A percentile compares a stretch with the other conserved stretches of the same genome.
These are phyloP conservation scores for Catamblyrhynchus diadema DNA, from an alignment of 2,797 vertebrate species.

Conservation along the genomic window DNA sequence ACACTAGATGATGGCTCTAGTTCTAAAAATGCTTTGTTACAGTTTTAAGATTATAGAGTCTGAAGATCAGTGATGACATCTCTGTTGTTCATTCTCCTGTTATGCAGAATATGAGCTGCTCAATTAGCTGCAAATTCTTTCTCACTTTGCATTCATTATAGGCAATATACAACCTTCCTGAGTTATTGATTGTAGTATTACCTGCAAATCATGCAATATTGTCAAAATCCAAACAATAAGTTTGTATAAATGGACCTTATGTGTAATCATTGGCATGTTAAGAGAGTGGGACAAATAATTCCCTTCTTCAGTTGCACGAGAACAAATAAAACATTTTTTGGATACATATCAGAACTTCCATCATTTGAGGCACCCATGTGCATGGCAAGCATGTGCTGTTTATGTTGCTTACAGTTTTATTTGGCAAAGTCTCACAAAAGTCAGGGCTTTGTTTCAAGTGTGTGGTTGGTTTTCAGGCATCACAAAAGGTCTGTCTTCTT, in stretches of 20 bases:
- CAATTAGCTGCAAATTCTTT: background rate
- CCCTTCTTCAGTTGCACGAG: background rate
- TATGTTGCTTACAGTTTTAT: background rate
- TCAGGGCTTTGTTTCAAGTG: background rate
- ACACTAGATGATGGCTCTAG: background rate
- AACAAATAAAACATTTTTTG: background rate
- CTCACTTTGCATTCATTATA: background rate
- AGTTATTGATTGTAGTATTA: background rate
- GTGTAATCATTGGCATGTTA: background rate
- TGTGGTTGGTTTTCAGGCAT: background rate
- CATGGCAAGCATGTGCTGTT: background rate
- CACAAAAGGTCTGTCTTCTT: background rate
- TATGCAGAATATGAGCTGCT: background rate
- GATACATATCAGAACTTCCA: background rate
- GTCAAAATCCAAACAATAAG: background rate
- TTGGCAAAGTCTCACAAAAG: background rate
- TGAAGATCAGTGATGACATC: background rate
- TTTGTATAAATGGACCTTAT: background rate
- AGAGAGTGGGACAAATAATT: background rate
- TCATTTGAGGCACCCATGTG: background rate
- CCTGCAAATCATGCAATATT: background rate
- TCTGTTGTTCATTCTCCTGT: background rate
- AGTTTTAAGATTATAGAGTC: background rate
- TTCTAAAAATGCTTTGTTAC: background rate
- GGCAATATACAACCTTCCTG: background rate